Base-by-base conservation (phyloP, 1,140 invertebrate species). In the Chlorops oryzae region DNA sequence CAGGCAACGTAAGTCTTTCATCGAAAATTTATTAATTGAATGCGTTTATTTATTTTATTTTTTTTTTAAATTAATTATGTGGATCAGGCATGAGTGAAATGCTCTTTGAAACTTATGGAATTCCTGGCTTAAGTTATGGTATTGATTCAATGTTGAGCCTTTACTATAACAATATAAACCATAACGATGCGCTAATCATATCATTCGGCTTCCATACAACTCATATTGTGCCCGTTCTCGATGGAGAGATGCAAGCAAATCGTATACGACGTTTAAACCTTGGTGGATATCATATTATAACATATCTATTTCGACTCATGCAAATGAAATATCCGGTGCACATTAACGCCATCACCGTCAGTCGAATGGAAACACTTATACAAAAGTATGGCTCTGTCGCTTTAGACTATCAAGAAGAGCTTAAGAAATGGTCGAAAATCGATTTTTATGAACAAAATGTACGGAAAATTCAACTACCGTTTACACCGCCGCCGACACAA, bases 311-410 rank as follows among this genome's bases (percentile, higher is more conserved):
- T 61, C 81, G 90, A 56, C 73, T 95, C n/a, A 76, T 96, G 15
- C 92, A 96, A 72, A 76, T 97, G 17, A 96, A 96, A 72, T 96
- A 96, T 76, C 92, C 93, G 4, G 85, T 86, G 2, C 92, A 96
- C 76, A 79, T 88, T 0, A 87, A 86, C 69, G 83, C 88, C 5
- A 88, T 96, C 47, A 92, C 90, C 3, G 80, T 87, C 56, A 90
- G 84, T 54, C 79, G 91, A 58, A 87, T 87, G 43, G 92, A 96
- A 75, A 89, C 93, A 62, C 74, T 96, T 24, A 74, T 96, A 2
- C 85, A 90, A 47, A 81, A 87, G 32, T 85, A 95, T 67, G 86
- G 86, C 53, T 77, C 78, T 45, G 77, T 95, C 45, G 84, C 90
- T 15, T 62, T 81, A 1, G 81, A 92, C 65, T 97, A 93, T 70